A percentile compares a stretch with the other conserved stretches of the same genome.
Evolutionary conservation across 2,888 invertebrate species (phyloP).

Genomic region (Callinectes sapidus): DNA sequence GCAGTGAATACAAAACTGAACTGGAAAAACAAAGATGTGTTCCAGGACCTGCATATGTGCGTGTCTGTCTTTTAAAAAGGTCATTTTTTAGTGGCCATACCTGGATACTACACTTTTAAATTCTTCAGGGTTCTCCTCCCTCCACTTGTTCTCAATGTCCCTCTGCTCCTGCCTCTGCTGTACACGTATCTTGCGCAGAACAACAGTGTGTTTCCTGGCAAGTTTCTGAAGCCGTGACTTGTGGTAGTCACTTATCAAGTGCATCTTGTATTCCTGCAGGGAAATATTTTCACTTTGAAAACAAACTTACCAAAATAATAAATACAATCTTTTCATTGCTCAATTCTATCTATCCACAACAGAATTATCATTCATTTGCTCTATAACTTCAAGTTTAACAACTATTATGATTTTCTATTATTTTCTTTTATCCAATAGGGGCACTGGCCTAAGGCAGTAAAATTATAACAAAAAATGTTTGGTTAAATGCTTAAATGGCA

Average conservation of each 20-base stretch:
- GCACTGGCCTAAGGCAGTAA: too few species aligned
- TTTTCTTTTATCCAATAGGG: too few species aligned
- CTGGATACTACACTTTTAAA: slow-evolving; percentile 60
- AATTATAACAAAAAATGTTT: too few species aligned
- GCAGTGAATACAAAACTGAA: too few species aligned
- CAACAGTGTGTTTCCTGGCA: slow-evolving; percentile 85
- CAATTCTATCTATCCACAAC: too few species aligned
- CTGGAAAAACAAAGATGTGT: too few species aligned
- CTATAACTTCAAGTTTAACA: too few species aligned
- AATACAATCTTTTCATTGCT: background rate
- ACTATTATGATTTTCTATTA: too few species aligned
- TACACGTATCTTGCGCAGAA: slow-evolving; percentile 86
- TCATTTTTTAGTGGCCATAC: slow-evolving; percentile 1
- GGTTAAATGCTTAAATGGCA: background rate
- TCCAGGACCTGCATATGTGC: too few species aligned
- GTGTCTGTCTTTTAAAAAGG: too few species aligned
- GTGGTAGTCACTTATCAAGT: slow-evolving; percentile 84
- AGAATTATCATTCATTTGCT: too few species aligned
- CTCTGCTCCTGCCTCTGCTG: slow-evolving; percentile 88
- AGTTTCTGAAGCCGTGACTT: slow-evolving; percentile 85
- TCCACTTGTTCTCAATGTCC: slow-evolving; percentile 83
- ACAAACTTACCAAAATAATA: background rate
- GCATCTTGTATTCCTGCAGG: slow-evolving; percentile 83
- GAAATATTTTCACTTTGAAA: background rate
- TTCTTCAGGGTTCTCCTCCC: slow-evolving; percentile 77